These are phyloP conservation scores for Cyprinodon tularosa DNA, from an alignment of 2,113 vertebrate genomes.

Conservation along the genomic window DNA sequence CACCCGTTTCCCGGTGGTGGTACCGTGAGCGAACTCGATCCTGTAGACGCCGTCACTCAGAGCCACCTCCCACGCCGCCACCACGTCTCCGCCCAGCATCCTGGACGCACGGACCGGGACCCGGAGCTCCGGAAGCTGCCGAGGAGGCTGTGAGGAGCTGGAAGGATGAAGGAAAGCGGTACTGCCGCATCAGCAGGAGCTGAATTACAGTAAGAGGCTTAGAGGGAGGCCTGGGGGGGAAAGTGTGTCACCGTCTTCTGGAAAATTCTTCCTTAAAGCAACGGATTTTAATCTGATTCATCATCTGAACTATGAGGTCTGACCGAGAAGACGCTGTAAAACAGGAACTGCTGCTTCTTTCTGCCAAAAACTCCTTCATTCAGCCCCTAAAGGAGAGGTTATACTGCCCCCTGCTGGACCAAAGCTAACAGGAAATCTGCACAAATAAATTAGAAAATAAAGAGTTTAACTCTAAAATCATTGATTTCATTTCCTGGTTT, in stretches of 20 bases:
- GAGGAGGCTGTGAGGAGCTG: neutral
- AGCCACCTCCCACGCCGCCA: slow-evolving; percentile 91
- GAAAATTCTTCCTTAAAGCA: neutral
- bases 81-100: slow-evolving; percentile 87
- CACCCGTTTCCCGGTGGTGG: slow-evolving; percentile 91
- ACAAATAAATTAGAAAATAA: no score
- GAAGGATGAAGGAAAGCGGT: neutral
- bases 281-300: neutral
- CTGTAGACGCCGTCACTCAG: slow-evolving; percentile 91
- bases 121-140: neutral
- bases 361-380: neutral
- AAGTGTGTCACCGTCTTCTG: neutral
- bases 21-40: slow-evolving; percentile 95
- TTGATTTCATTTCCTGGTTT: no score
- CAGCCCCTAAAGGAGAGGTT: neutral
- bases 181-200: slow-evolving; percentile 51
- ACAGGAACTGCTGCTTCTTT: neutral
- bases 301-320: no score
- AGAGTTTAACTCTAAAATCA: no score
- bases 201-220: slow-evolving; percentile 77
- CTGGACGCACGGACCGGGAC: neutral
- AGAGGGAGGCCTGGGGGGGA: slow-evolving; percentile 1
- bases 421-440: no score
- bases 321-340: neutral
- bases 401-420: neutral